Evolutionary conservation across 2,888 invertebrate genomes (phyloP), one percentile per base, ranked within the genome.

Genomic region (Apodemia hepburni): DNA sequence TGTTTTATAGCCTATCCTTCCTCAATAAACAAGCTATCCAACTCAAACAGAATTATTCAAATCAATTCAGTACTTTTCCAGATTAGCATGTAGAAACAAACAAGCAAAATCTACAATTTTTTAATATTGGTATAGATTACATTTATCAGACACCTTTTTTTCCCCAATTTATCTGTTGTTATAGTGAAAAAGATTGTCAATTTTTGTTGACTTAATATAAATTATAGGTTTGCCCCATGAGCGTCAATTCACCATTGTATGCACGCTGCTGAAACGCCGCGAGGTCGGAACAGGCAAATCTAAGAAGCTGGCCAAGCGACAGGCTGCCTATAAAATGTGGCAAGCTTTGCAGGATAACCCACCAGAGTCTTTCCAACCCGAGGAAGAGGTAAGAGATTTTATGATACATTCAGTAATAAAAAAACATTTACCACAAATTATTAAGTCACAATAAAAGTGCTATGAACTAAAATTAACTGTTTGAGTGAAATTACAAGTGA

Each of bases 301-400:
- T 61, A 99, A 99, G 92, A 99, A 99, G 84, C 92, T 98, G 61
- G 98, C 99, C 3, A 99, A 99, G 85, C 93, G 98, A n/a, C 95
- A 97, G 81, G 98, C 99, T 0, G 99, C 99, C 2, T 96, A 97
- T 79, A 96, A 97, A 82, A 98, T 99, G 98, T 96, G 96, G 96
- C 95, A 95, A 71, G 93, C 94, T 49, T 84, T 98, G 66, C 96
- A 97, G 77, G 96, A 97, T 70, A 92, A 95, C 75, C 96, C 96
- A 0, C 92, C 94, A 11, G 96, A 95, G 76, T 92, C 94, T 11
- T 94, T 93, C 79, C 94, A 93, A 77, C 92, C 93, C 49, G 93
- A 95, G 61, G 95, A 95, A 72, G 95, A 96, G 77, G 97, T 89
- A 76, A 69, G 33, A 29, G 18, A 27, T 57, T 18, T 11, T 45